Base-by-base conservation (phyloP, 1,140 invertebrate genomes). In the Drosophila equinoxialis region DNA sequence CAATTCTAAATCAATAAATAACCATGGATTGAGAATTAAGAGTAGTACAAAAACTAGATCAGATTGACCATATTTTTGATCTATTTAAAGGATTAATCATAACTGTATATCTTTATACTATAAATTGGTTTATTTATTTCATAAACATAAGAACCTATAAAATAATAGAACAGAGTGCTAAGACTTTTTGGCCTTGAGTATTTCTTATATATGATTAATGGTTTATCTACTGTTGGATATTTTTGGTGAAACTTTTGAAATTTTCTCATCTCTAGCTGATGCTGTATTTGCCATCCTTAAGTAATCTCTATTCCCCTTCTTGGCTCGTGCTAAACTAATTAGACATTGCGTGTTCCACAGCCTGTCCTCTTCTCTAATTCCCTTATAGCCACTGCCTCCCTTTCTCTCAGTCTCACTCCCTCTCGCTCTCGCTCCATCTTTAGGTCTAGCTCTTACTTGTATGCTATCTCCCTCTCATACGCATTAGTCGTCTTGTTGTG, bases 311-410 rank as follows among this genome's bases (percentile, higher is more conserved):
- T 20, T 7, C 39, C 37, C 39, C 68, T 65, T 42, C 62, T 41
- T 59, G 57, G 67, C 39, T 26, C 17, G 17, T 62, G 75, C 72
- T 74, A 76, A 87, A 87, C 82, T 87, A 86, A 86, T 86, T 86
- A 86, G 83, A 82, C 67, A 67, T 79, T 78, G 82, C 82, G 83
- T 86, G 82, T 87, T 87, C 33, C 33, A 81, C 76, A 75, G 82
- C 63, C 68, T 64, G 65, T 68, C 72, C 68, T 71, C 45, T 23
- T 42, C 35, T 10, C 8, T 33, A 23, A 13, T 51, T 51, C 45
- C 45, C 45, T 51, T 51, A 20, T 51, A 51, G 45, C 45, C 41
- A 20, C 8, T 7, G 30, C 14, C 41, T 13, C 37, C 17, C 58
- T 41, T 65, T 72, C 67, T 51, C 20, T 48, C 23, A 3, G 6